These are phyloP conservation scores for Notothenia coriiceps DNA, from an alignment of 2,113 vertebrate genomes.

Conservation along the genomic window DNA sequence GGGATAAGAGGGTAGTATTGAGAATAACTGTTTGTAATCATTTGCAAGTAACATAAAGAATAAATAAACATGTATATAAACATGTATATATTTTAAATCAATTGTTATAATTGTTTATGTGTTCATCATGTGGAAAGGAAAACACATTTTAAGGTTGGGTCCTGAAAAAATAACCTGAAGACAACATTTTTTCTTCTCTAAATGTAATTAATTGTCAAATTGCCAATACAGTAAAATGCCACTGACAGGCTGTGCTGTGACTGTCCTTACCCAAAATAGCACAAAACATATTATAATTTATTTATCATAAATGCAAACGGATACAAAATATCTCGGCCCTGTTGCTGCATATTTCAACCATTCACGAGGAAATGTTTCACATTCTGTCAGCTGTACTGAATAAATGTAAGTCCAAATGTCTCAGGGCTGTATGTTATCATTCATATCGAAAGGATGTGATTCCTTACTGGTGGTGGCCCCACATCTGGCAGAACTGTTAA, in stretches of 20 bases:
- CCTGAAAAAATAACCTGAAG: not conserved
- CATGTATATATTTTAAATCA: not conserved
- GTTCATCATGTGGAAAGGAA: not conserved
- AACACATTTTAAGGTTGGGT: not conserved
- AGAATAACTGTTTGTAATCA: slow-evolving; percentile 13
- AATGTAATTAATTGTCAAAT: slow-evolving; percentile 2
- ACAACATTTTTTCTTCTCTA: not conserved
- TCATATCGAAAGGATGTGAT: slow-evolving; percentile 77
- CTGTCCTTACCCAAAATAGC: slow-evolving; percentile 19
- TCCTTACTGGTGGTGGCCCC: slow-evolving; percentile 67
- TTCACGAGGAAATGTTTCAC: slow-evolving; percentile 61
- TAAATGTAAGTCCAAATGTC: slow-evolving; percentile 79
- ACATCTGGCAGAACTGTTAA: slow-evolving; percentile 77
- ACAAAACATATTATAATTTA: slow-evolving; percentile 45
- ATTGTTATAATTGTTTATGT: not conserved
- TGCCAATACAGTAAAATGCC: not conserved
- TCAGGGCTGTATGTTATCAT: slow-evolving; percentile 74
- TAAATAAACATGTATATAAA: not conserved
- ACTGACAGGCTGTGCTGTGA: slow-evolving; percentile 15
- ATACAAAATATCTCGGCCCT: slow-evolving; percentile 38
- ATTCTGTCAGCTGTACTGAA: slow-evolving; percentile 73
- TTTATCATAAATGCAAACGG: slow-evolving; percentile 56
- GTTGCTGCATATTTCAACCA: slow-evolving; percentile 67
- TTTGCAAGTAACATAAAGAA: not conserved
- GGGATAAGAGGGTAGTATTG: slow-evolving; percentile 42